Evolutionary conservation across 2,113 vertebrate genomes (phyloP).

Genomic region (Melospiza melodia): DNA sequence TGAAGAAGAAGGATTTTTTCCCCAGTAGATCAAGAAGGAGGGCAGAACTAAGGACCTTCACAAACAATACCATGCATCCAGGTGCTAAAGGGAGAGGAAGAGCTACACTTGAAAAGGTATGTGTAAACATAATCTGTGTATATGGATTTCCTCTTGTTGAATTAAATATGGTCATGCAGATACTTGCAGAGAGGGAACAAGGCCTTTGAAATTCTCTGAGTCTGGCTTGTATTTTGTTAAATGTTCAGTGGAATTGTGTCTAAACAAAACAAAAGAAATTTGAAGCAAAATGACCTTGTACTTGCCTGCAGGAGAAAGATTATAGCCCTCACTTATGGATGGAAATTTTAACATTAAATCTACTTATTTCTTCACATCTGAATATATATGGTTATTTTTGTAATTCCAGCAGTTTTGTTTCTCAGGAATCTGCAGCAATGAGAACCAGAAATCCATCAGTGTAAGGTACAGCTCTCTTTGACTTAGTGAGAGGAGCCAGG

Average conservation of each 20-base stretch:
- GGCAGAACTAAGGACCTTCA: neutral
- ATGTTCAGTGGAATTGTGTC: neutral
- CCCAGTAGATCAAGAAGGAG: conserved; percentile 3
- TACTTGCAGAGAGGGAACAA: neutral
- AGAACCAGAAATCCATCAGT: neutral
- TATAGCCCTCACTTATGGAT: neutral
- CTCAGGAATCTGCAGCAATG: neutral
- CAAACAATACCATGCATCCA: neutral
- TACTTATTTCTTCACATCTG: neutral
- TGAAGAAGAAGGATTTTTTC: neutral
- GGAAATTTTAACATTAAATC: neutral
- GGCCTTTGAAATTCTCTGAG: neutral
- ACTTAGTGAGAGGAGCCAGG: neutral
- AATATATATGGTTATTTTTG: neutral
- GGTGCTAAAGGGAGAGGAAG: conserved; percentile 17
- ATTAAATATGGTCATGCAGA: neutral
- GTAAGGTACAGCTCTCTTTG: neutral
- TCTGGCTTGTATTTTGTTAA: neutral
- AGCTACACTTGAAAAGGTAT: conserved; percentile 31
- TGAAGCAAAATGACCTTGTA: neutral
- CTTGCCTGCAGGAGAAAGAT: neutral
- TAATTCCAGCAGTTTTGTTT: neutral
- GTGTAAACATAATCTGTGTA: neutral
- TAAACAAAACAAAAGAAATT: neutral
- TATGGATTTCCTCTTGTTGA: neutral